Evolutionary conservation across 2,113 vertebrate species (phyloP), one percentile per base, ranked within the genome.

Genomic region (Anolis sagrei): DNA sequence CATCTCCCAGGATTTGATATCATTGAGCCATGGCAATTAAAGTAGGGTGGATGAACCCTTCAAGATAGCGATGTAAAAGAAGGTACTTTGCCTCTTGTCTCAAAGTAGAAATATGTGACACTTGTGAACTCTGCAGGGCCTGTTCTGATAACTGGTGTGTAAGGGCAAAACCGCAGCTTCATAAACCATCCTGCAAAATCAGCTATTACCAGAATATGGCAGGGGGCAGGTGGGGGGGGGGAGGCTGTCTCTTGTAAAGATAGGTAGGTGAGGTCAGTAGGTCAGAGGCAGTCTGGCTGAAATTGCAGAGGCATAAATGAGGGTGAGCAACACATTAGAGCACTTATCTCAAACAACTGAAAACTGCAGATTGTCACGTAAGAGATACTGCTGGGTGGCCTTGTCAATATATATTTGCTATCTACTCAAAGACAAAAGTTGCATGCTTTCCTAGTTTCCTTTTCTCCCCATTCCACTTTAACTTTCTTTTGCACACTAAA

Each of bases 301-400:
- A 80, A 75, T 18, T 19, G 54, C 72, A 62, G 39, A 75, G 79
- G 18, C 58, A 74, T 74, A 66, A 81, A 86, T 70, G 44, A 75
- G 58, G 25, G 23, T 75, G 77, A 81, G 54, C 29, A 81, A 81
- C 23, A 64, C 39, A 86, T 73, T 73, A 51, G 5, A 11, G 18
- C 51, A 36, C 54, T 74, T 74, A 86, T 80, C 84, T 80, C 51
- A 86, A 77, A 74, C 54, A 62, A 72, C 73, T 86, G 39, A 66
- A 73, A 86, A 80, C 25, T 49, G 36, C 44, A 80, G 64, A 36
- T 21, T 79, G 58, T 51, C 34, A 75, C 25, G 36, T 75, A 74
- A 61, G 58, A 64, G 16, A 36, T 27, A 23, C 25, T 2, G 25
- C 34, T 51, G 39, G 48, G 44, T 54, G 58, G 58, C 78, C 44